Percentiles rank a stretch among this genome's conserved stretches.
Conservation (phyloP, 2,113 vertebrate genomes). For the Cyanoliseus patagonus region DNA sequence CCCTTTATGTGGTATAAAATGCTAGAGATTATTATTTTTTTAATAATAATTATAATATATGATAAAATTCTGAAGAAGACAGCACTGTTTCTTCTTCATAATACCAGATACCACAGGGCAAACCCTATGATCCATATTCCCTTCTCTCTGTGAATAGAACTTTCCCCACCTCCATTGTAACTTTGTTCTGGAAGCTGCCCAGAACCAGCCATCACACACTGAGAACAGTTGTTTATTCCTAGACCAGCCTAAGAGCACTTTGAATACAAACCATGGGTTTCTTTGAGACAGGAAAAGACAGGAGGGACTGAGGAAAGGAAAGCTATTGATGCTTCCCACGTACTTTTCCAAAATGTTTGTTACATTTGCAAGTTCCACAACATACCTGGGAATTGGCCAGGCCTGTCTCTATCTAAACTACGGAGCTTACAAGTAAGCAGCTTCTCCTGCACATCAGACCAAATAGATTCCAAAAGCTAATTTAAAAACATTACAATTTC, state of each 20-base stretch:
- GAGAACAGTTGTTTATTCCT: neutral
- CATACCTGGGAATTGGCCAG: neutral
- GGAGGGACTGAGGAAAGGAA: neutral
- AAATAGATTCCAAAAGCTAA: constrained; percentile 24
- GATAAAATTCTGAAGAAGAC: neutral
- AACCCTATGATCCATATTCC: neutral
- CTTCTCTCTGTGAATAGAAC: neutral
- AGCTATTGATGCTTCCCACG: neutral
- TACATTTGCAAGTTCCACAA: neutral
- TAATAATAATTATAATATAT: neutral
- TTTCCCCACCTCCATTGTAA: neutral
- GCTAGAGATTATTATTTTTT: neutral
- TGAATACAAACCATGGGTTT: neutral
- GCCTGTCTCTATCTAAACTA: neutral
- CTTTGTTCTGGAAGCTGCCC: neutral
- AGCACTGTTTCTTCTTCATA: neutral
- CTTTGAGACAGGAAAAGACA: neutral
- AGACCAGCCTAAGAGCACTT: neutral
- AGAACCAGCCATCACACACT: neutral
- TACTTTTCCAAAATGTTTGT: neutral
- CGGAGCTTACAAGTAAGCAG: neutral
- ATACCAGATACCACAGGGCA: neutral
- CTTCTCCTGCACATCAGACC: neutral
- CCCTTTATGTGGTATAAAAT: neutral
- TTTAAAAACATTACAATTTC: constrained; percentile 38